phyloP scores from a whole-genome alignment of 2,113 vertebrate species.

The Hyaena hyaena region DNA sequence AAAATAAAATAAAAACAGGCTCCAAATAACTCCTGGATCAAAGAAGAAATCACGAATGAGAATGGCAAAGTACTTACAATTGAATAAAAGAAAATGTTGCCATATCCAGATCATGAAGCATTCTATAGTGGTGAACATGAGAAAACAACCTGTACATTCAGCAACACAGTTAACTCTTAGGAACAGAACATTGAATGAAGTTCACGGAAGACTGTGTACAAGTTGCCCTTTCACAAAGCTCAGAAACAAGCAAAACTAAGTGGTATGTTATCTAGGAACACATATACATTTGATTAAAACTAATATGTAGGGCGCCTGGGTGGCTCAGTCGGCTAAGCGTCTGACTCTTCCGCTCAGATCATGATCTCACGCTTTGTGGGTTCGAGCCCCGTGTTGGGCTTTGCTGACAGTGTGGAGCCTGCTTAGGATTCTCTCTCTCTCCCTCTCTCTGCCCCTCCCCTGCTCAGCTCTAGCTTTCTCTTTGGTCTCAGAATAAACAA shows the following conservation, averaged over 20 bases:
- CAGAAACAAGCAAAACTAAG: neutral
- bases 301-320: neutral
- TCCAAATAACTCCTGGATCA: neutral
- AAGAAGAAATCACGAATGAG: constrained; percentile 16
- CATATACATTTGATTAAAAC: neutral
- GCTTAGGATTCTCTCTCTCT: no score
- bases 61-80: neutral
- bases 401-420: no score
- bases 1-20: no score
- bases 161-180: neutral
- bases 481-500: no score
- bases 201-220: neutral
- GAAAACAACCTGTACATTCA: neutral
- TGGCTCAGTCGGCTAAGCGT: no score
- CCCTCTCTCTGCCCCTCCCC: no score
- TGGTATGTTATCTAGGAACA: neutral
- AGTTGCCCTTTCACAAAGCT: neutral
- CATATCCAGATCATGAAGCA: neutral
- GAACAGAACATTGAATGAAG: neutral
- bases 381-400: no score
- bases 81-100: neutral
- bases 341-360: no score
- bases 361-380: no score
- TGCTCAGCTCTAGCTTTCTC: no score
- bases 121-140: neutral